Conservation (phyloP, 2,113 vertebrate genomes). For the Pagrus major region DNA sequence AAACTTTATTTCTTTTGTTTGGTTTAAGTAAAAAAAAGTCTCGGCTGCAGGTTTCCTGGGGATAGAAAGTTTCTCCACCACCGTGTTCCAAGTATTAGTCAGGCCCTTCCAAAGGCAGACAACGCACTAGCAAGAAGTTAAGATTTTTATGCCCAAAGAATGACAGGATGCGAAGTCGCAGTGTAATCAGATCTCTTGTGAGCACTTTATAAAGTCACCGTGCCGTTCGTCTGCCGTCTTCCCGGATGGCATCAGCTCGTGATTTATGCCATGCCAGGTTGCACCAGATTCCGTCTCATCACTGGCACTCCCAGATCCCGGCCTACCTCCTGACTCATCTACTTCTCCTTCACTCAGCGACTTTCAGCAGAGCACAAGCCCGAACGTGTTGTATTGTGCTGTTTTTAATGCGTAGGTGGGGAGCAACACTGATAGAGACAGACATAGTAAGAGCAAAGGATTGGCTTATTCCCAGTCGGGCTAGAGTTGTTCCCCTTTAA, state of each 20-base stretch:
- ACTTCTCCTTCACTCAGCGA: constrained; percentile 19
- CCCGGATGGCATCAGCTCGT: not conserved
- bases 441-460: constrained; percentile 36
- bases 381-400: constrained; percentile 24
- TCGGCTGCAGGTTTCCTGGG: not conserved
- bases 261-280: constrained; percentile 23
- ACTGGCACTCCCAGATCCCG: constrained; percentile 25
- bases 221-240: constrained; percentile 1
- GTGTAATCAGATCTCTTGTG: constrained; percentile 6
- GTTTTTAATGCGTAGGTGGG: constrained; percentile 49
- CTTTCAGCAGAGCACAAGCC: constrained; percentile 15
- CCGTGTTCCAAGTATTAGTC: not conserved
- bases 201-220: not conserved
- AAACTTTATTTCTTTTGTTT: not conserved
- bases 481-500: constrained; percentile 32
- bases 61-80: not conserved
- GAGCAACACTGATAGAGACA: constrained; percentile 29
- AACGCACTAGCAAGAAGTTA: not conserved
- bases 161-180: not conserved
- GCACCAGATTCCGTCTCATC: constrained; percentile 20
- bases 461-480: constrained; percentile 38
- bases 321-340: constrained; percentile 58
- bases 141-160: not conserved
- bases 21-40: not conserved
- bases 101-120: not conserved